A percentile compares a stretch with the other conserved stretches of the same genome.
Evolutionary conservation across 2,113 vertebrate genomes (phyloP).

Genomic region (Saguinus midas): DNA sequence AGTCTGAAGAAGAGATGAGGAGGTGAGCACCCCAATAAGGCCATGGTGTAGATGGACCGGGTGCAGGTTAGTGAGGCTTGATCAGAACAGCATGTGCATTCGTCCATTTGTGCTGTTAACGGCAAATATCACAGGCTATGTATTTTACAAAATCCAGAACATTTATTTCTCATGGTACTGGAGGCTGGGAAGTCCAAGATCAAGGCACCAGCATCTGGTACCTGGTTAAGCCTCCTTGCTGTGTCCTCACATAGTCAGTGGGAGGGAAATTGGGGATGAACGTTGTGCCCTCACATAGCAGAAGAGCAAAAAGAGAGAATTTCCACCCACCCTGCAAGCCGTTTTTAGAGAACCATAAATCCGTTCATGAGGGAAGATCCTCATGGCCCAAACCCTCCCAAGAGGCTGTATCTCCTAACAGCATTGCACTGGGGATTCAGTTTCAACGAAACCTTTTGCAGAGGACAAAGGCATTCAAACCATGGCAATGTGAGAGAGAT

Average conservation of each 20-base stretch:
- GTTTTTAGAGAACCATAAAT: neutral
- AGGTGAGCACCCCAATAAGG: neutral
- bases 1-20: neutral
- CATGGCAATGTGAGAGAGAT: neutral
- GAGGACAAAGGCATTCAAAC: neutral
- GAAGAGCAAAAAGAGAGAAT: neutral
- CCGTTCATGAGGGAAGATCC: neutral
- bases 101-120: neutral
- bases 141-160: neutral
- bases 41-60: too few relatives aligned
- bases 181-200: neutral
- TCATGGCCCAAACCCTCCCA: neutral
- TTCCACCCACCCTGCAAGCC: neutral
- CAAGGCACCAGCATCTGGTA: neutral
- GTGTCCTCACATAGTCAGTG: accelerated
- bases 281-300: neutral
- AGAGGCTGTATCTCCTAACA: neutral
- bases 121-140: neutral
- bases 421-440: neutral
- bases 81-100: neutral
- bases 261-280: too few relatives aligned
- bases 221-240: neutral
- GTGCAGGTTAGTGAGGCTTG: too few relatives aligned
- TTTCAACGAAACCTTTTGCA: neutral
- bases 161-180: neutral